phyloP scores from a whole-genome alignment of 2,888 invertebrate species.

The Orgyia antiqua region DNA sequence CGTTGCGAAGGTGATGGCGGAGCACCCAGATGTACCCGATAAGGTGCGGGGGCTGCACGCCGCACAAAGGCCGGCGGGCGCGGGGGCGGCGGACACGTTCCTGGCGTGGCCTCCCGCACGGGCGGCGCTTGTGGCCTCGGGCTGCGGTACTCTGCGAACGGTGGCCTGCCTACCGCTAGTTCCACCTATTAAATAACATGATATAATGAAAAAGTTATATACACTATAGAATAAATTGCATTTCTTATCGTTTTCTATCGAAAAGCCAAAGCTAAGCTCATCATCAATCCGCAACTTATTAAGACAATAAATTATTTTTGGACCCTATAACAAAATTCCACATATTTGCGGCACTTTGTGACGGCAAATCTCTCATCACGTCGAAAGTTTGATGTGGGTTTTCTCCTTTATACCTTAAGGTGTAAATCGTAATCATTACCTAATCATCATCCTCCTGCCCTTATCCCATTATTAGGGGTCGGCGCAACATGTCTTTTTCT shows the following conservation, averaged over 20 bases:
- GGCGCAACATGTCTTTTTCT: too few species aligned
- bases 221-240: too few species aligned
- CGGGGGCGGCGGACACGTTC: slow-evolving; percentile 13
- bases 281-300: background rate
- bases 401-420: too few species aligned
- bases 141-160: slow-evolving; percentile 55
- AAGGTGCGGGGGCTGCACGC: slow-evolving; percentile 15
- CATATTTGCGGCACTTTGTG: too few species aligned
- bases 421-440: too few species aligned
- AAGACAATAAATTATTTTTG: background rate
- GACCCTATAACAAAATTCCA: too few species aligned
- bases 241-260: background rate
- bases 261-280: background rate
- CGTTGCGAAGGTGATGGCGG: slow-evolving; percentile 23
- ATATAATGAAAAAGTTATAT: too few species aligned
- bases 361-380: too few species aligned
- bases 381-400: too few species aligned
- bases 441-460: too few species aligned
- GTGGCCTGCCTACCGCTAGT: slow-evolving; percentile 57
- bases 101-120: slow-evolving; percentile 26
- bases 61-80: slow-evolving; percentile 22
- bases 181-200: slow-evolving; percentile 45
- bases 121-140: slow-evolving; percentile 32
- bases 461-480: too few species aligned
- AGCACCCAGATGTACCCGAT: slow-evolving; percentile 2